Evolutionary conservation across 2,113 vertebrate genomes (phyloP).

Genomic region (Sterrhoptilus dennistouni): DNA sequence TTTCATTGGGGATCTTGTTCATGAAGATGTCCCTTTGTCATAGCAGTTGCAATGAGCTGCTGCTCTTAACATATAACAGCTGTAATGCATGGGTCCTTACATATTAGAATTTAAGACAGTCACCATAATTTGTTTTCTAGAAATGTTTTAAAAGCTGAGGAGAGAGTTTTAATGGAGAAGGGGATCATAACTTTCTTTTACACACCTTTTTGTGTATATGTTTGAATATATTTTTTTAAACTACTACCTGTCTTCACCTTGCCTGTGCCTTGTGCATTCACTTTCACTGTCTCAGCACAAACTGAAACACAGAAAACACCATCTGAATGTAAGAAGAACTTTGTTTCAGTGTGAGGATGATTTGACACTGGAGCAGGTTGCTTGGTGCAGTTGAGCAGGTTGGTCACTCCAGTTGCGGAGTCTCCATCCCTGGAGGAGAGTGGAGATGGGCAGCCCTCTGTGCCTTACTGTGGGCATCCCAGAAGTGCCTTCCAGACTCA

Average conservation of each 20-base stretch:
- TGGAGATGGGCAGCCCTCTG: background rate
- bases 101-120: slow-evolving; percentile 5
- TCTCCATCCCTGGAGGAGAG: background rate
- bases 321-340: background rate
- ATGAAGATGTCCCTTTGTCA: slow-evolving; percentile 23
- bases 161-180: background rate
- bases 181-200: background rate
- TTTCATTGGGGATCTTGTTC: slow-evolving; percentile 10
- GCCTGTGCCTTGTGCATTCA: background rate
- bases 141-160: background rate
- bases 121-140: slow-evolving; percentile 7
- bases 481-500: background rate
- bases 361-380: background rate
- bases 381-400: background rate
- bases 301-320: background rate
- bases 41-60: slow-evolving; percentile 30
- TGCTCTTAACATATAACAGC: background rate
- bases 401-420: background rate
- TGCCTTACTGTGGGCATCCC: background rate
- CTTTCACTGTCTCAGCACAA: background rate
- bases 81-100: slow-evolving; percentile 24
- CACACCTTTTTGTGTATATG: background rate
- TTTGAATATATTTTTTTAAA: background rate
- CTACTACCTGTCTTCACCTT: background rate
- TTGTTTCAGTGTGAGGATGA: background rate